Evolutionary conservation across 1,140 invertebrate species (phyloP), one percentile per base, ranked within the genome.

Genomic region (Zaprionus ghesquierei): DNA sequence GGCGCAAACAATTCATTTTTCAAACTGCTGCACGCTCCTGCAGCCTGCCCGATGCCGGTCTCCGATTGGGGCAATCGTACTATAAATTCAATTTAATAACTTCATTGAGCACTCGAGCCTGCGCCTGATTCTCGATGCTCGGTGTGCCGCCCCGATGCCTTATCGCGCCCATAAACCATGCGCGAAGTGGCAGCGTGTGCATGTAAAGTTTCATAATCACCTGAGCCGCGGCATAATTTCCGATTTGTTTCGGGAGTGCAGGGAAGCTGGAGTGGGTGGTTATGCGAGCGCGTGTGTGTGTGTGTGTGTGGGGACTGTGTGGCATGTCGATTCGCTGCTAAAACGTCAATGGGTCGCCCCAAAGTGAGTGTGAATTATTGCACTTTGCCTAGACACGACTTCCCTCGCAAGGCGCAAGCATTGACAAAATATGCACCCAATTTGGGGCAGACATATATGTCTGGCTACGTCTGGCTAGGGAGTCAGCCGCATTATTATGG

Each of bases 361-460:
- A 81, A 86, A 86, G 82, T 86, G 82, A 86, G 84, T 86, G 82
- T 86, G 82, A 86, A 87, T 87, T 86, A 86, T 86, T 87, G 82
- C 82, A 86, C 82, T 86, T 87, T 82, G 82, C 75, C 76, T 56
- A 66, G 64, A 87, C 82, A 86, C 79, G 84, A 82, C 79, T 81
- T 81, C 69, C 68, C 69, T 46, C 29, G 71, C 31, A 27, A 49
- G 31, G 58, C 49, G 38, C 44, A 31, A 20, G 13, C 59, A 75
- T 75, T 75, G 75, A 78, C 75, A 78, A 75, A 78, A 71, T 75
- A 70, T 58, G 61, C 56, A 58, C 72, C 72, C 61, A 66, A 78
- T 69, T 50, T 77, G 71, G 71, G 20, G 35, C 44, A 22, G 49
- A 27, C 33, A 15, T 49, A 27, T 27, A 5, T 29, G 27, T 29